Evolutionary conservation across 2,888 invertebrate genomes (phyloP), one percentile per base, ranked within the genome.

Genomic region (Nephrocerus scutellatus): DNA sequence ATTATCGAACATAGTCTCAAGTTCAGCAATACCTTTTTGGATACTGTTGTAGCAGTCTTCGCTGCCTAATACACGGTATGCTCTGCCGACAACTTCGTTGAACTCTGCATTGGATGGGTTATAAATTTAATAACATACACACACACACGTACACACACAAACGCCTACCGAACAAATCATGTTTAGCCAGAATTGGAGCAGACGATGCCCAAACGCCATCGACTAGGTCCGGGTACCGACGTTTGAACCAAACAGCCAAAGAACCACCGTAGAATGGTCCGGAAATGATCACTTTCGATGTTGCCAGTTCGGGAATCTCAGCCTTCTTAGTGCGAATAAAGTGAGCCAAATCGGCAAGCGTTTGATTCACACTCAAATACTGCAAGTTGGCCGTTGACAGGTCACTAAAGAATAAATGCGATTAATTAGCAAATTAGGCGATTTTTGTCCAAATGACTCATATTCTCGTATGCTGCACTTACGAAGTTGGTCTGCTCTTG

Each of bases 191-290:
- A 7, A 81, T 72, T 5, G 81, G 81, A 6, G 76, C 82, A 58
- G 80, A 80, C 2, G 80, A 80, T 2, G 79, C 78, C 41, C 80
- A 71, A 1, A 71, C 72, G 1, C 79, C 80, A 9, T 59, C 59
- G 1, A 72, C 74, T 19, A 81, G 61, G 49, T 80, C 76, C 0
- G 82, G 80, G 59, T 81, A 81, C 15, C 74, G 65, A 46, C 74
- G 70, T 51, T 78, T 75, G 47, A 79, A 76, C 82, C 82, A 81
- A 22, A 76, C 66, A 13, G 73, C 81, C 77, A 81, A 77, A 41
- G 76, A 78, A 1, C 74, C 82, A 0, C 80, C 75, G 52, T 82
- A 81, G 1, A 80, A 80, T 1, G 79, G 78, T 3, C 81, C 81
- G 47, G 76, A 75, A 36, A 80, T 61, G 21, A 80, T 59, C 0